Base-by-base conservation (phyloP, 2,113 vertebrate genomes). In the Hiodon tergisus region DNA sequence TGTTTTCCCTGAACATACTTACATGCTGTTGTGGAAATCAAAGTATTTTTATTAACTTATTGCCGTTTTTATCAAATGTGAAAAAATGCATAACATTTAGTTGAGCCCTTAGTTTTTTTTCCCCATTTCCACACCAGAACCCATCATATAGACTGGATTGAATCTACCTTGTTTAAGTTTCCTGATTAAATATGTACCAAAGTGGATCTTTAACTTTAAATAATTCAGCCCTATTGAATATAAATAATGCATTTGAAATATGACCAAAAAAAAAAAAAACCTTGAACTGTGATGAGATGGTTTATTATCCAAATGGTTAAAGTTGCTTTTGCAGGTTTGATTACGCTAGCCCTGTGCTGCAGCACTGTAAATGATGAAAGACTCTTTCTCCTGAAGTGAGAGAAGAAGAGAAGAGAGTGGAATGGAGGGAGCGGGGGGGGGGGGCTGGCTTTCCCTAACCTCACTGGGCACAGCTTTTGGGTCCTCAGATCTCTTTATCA, bases 141-240 rank as follows among this genome's bases (percentile, higher is more conserved):
- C 9, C 58, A 6, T 9, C 8, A 8, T 3, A 11, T 9, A 59
- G 55, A 71, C 60, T 16, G 70, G 47, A 48, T 11, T 10, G 4
- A 13, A 13, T 11, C 3, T 48, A 3, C 60, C 50, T n/a, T 58
- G 17, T 47, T 52, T 57, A 60, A 59, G 70, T 58, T 50, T 71
- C 58, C 50, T 48, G 70, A 70, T 71, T 46, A 71, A 71, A 48
- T 59, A 59, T 60, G 70, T 52, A 60, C 60, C 60, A 48, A 48
- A 9, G 58, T 14, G 14, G 4, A 9, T 11, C 14, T 11, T 9
- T 17, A 71, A 31, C 70, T 71, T 71, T 71, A 57, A 59, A 71
- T 71, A 71, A 71, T 59, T 31, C 55, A 71, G 6, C 60, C 4
- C 11, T 8, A 57, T 57, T 3, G 6, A 16, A 13, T 69, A 16